phyloP scores from a whole-genome alignment of 2,888 invertebrate species.

The Chymomyza caudatula region DNA sequence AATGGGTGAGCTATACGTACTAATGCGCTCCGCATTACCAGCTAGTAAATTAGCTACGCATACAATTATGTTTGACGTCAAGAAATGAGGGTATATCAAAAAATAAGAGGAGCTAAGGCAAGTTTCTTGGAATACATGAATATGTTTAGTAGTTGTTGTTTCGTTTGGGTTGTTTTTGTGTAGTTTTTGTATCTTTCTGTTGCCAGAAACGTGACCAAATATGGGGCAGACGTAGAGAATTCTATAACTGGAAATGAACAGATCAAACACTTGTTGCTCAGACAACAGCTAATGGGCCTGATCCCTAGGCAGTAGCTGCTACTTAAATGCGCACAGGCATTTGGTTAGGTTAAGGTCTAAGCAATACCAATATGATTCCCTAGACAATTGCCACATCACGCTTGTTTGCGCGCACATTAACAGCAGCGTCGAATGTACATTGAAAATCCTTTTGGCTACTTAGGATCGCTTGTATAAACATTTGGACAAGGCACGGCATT shows the following conservation, averaged over 20 bases:
- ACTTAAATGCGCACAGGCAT: background rate
- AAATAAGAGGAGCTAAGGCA: background rate
- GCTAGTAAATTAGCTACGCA: constrained; percentile 49
- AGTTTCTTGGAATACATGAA: constrained; percentile 31
- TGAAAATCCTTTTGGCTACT: constrained; percentile 64
- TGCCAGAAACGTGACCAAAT: constrained; percentile 64
- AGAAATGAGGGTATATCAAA: too few relatives aligned
- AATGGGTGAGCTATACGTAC: background rate
- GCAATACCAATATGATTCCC: constrained; percentile 23
- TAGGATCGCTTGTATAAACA: constrained; percentile 63
- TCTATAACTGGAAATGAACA: background rate
- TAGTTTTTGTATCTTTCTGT: background rate
- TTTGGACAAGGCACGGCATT: constrained; percentile 57
- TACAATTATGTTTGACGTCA: constrained; percentile 53
- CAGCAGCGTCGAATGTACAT: constrained; percentile 38
- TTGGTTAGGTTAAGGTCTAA: background rate
- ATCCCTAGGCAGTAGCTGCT: constrained; percentile 1
- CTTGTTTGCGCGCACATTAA: constrained; percentile 71
- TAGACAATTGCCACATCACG: constrained; percentile 71
- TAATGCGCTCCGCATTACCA: background rate
- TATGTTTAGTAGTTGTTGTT: background rate
- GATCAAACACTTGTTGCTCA: constrained; percentile 13
- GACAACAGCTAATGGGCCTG: constrained; percentile 17
- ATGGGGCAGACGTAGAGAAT: constrained; percentile 37
- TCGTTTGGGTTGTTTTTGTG: background rate